Percentiles rank a stretch among this genome's conserved stretches.
These are phyloP conservation scores for Hermatobates lingyangjiaoensis DNA, from an alignment of 1,140 invertebrate species.

Conservation along the genomic window DNA sequence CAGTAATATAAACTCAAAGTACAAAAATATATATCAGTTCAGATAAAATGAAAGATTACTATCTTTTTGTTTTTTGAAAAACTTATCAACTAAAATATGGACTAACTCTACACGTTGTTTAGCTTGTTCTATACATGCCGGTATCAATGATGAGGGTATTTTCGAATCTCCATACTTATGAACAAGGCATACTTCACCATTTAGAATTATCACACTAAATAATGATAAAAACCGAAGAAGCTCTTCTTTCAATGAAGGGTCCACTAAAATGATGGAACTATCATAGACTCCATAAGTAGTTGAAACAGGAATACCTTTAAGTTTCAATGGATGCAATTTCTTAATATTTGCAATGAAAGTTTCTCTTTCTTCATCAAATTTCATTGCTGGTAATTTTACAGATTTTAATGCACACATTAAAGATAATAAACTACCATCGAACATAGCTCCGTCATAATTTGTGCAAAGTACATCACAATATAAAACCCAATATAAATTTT, in stretches of 20 bases:
- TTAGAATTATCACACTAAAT: background rate
- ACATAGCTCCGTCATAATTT: constrained; percentile 60
- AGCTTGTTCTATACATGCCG: no score
- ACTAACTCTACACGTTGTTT: no score
- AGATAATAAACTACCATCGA: constrained; percentile 55
- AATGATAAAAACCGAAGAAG: background rate
- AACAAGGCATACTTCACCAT: background rate
- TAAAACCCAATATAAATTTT: constrained; percentile 60
- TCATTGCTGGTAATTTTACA: constrained; percentile 13
- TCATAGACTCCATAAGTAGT: background rate
- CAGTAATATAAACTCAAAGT: no score
- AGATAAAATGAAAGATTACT: no score
- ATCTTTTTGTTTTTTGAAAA: no score
- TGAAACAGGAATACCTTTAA: background rate
- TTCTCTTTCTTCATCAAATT: background rate
- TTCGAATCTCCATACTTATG: background rate
- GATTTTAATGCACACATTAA: constrained; percentile 51
- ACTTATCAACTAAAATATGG: no score
- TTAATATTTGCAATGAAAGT: background rate
- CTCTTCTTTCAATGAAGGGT: background rate
- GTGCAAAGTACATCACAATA: constrained; percentile 63
- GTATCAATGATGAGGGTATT: no score
- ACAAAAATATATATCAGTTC: no score
- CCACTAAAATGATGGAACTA: background rate
- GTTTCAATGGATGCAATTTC: background rate